Base-by-base conservation (phyloP, 2,113 vertebrate species). In the Pachypanchax playfairii region DNA sequence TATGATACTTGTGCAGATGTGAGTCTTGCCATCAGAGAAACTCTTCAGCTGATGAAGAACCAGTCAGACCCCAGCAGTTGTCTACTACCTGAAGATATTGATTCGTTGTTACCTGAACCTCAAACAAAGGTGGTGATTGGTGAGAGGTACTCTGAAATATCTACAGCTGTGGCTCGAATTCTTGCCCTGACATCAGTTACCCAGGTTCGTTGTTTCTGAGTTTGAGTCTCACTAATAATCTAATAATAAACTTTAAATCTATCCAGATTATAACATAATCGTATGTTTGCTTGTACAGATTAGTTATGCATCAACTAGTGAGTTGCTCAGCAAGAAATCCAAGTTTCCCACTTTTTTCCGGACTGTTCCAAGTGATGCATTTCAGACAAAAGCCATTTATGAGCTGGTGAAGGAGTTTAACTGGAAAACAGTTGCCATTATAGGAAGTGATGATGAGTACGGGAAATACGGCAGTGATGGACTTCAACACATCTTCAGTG, bases 301-400 rank as follows among this genome's bases (percentile, higher is more conserved):
- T 36, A 83, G 88, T 25, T 82, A 85, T 38, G 43, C 28, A 24
- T 69, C 85, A 0, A 86, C 84, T 1, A 88, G 86, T 3, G 69
- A 80, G 53, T 4, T 70, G 17, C 79, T 90, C n/a, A 90, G 87
- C 67, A 74, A 42, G 5, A 90, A 87, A 66, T 10, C 22, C 0
- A 89, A 84, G 76, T 90, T 85, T 35, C 89, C 88, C 24, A 83
- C 82, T 26, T 89, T 90, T 69, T 68, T 89, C 13, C 70, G 85
- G 60, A 86, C 88, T 5, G 42, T 85, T 26, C 22, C 83, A 0
- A 87, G 85, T 56, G 87, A 90, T 38, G 4, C 21, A 39, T 13
- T 78, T 56, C 86, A 90, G 57, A 80, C 80, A 0, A 39, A 25
- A 25, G 88, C 79, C 54, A 90, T 89, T 4, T 63, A 26, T 38